These are phyloP conservation scores for Cheilosia vulpina DNA, from an alignment of 2,888 invertebrate species.

Conservation along the genomic window DNA sequence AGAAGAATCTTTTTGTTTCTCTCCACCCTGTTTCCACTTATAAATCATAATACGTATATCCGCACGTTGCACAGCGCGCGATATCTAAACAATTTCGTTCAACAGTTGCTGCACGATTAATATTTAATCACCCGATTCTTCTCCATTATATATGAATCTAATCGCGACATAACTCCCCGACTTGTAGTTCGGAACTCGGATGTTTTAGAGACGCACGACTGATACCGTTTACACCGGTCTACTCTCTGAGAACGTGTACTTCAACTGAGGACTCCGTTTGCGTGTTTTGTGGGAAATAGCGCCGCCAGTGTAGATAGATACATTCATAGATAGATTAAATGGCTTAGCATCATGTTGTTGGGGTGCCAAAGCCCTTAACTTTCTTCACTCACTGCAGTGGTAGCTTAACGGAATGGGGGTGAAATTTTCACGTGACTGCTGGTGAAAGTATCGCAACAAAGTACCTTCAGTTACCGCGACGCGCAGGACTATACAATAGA, in stretches of 20 bases:
- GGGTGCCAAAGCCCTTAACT: conserved; percentile 43
- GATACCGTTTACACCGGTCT: conserved; percentile 48
- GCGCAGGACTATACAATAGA: conserved; percentile 43
- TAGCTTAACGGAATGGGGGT: conserved; percentile 3
- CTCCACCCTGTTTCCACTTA: conserved; percentile 18
- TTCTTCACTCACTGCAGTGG: not conserved
- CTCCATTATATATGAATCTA: conserved; percentile 47
- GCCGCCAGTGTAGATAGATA: conserved; percentile 29
- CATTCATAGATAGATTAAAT: conserved; percentile 40
- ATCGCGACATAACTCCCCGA: conserved; percentile 43
- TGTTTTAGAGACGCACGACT: conserved; percentile 53
- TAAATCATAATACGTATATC: conserved; percentile 33
- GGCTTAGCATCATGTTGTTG: conserved; percentile 58
- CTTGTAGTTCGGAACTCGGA: conserved; percentile 10
- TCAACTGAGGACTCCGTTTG: conserved; percentile 41
- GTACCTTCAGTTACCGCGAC: not conserved
- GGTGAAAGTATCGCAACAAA: conserved; percentile 56
- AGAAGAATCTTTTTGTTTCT: conserved; percentile 13
- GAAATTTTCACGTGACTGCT: conserved; percentile 15
- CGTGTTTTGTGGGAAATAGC: conserved; percentile 35
- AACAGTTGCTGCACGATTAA: conserved; percentile 62
- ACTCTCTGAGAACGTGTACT: conserved; percentile 55
- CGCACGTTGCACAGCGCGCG: conserved; percentile 5
- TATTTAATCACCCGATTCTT: conserved; percentile 30
- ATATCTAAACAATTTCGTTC: conserved; percentile 39